These are phyloP conservation scores for Drosophila sturtevanti DNA, from an alignment of 1,140 invertebrate species.

Conservation along the genomic window DNA sequence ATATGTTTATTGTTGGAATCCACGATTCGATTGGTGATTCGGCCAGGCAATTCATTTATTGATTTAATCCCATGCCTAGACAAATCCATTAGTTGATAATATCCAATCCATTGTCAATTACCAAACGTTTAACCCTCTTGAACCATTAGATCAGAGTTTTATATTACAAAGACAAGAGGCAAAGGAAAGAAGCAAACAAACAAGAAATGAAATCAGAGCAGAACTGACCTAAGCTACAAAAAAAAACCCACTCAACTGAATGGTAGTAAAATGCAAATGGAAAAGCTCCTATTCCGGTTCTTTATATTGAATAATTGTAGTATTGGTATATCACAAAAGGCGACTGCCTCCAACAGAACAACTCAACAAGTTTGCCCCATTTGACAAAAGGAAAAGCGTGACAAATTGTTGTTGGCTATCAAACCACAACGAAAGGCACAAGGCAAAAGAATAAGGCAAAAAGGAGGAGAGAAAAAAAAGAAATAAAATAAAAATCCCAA, in stretches of 20 bases:
- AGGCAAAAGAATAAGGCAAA: neutral
- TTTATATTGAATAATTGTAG: conserved; percentile 51
- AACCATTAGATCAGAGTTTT: conserved; percentile 62
- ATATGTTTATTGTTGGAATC: too few relatives aligned
- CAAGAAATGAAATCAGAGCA: neutral
- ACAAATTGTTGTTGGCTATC: conserved; percentile 57
- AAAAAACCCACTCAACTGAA: conserved; percentile 39
- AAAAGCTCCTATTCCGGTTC: conserved; percentile 20
- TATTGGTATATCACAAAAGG: conserved; percentile 26
- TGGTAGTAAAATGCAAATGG: conserved; percentile 59
- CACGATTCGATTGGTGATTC: too few relatives aligned
- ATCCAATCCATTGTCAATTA: conserved; percentile 6
- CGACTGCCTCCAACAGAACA: conserved; percentile 8
- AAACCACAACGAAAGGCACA: conserved; percentile 7
- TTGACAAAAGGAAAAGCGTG: conserved; percentile 64
- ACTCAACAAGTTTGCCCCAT: conserved; percentile 60
- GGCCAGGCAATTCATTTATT: neutral
- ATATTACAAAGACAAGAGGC: conserved; percentile 46
- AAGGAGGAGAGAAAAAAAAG: conserved; percentile 18
- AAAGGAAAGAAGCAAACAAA: neutral
- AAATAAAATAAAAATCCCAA: conserved; percentile 1
- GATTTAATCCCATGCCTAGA: neutral
- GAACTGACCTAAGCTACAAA: conserved; percentile 26
- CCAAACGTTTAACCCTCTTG: neutral
- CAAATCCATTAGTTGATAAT: conserved; percentile 8